A percentile compares a stretch with the other conserved stretches of the same genome.
Conservation (phyloP, 1,140 invertebrate genomes). For the Trypoxylus dichotomus region DNA sequence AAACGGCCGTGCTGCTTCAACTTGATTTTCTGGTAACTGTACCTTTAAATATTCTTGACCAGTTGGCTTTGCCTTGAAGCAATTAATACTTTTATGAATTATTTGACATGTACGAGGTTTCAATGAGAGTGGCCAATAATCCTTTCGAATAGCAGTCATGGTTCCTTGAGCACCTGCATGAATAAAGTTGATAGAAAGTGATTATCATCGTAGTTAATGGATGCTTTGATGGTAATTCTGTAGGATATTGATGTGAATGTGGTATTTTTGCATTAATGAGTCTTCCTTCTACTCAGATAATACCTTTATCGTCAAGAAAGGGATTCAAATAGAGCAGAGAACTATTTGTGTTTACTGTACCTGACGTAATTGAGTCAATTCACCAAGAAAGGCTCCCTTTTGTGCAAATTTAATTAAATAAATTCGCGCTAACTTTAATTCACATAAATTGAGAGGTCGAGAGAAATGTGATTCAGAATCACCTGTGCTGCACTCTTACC, state of each 20-base stretch:
- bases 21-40: slow-evolving; percentile 27
- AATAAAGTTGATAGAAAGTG: slow-evolving; percentile 34
- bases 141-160: slow-evolving; percentile 36
- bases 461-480: too few relatives aligned
- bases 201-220: slow-evolving; percentile 35
- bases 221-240: slow-evolving; percentile 36
- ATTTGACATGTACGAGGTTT: not conserved
- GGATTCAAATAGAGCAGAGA: slow-evolving; percentile 28
- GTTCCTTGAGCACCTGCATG: slow-evolving; percentile 45
- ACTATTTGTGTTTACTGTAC: not conserved
- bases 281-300: slow-evolving; percentile 44
- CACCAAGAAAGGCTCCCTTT: not conserved
- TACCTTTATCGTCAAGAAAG: slow-evolving; percentile 38
- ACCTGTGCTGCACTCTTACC: too few relatives aligned
- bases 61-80: not conserved
- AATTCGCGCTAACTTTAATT: too few relatives aligned
- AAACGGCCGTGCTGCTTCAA: slow-evolving; percentile 27
- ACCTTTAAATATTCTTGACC: slow-evolving; percentile 16
- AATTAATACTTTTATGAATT: not conserved
- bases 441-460: too few relatives aligned
- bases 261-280: slow-evolving; percentile 38
- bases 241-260: slow-evolving; percentile 36
- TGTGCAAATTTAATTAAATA: not conserved
- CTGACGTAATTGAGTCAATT: not conserved
- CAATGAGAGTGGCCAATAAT: slow-evolving; percentile 42